phyloP scores from a whole-genome alignment of 2,888 invertebrate genomes.

The Scaeva pyrastri region DNA sequence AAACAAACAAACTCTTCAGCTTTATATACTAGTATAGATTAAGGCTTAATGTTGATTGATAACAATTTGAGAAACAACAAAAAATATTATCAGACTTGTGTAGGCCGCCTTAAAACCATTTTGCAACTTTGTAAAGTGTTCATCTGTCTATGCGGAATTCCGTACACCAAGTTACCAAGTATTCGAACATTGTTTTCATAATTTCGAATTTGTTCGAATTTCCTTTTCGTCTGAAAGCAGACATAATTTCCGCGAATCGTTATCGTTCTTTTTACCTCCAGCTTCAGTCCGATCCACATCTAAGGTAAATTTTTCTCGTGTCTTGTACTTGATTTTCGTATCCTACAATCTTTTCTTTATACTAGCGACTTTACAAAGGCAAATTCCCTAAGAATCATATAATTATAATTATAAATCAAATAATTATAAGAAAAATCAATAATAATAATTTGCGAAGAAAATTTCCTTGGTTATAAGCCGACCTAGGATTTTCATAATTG shows the following conservation, averaged over 20 bases:
- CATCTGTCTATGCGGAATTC: not conserved
- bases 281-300: conserved; percentile 4
- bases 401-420: not conserved
- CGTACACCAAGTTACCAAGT: conserved; percentile 4
- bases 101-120: not conserved
- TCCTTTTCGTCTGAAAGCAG: too few species aligned
- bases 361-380: not conserved
- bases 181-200: conserved; percentile 4
- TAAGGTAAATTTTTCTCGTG: not conserved
- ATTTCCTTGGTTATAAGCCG: too few species aligned
- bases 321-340: not conserved
- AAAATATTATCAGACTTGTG: too few species aligned
- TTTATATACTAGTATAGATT: too few species aligned
- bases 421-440: too few species aligned
- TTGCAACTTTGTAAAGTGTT: not conserved
- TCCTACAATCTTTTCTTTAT: not conserved
- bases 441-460: too few species aligned
- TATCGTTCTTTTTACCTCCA: not conserved
- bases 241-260: too few species aligned
- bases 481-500: not conserved
- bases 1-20: too few species aligned
- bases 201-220: not conserved
- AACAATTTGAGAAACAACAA: too few species aligned
- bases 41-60: too few species aligned
- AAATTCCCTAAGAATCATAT: not conserved